Base-by-base conservation (phyloP, 2,113 vertebrate genomes). In the Gasterosteus aculeatus region DNA sequence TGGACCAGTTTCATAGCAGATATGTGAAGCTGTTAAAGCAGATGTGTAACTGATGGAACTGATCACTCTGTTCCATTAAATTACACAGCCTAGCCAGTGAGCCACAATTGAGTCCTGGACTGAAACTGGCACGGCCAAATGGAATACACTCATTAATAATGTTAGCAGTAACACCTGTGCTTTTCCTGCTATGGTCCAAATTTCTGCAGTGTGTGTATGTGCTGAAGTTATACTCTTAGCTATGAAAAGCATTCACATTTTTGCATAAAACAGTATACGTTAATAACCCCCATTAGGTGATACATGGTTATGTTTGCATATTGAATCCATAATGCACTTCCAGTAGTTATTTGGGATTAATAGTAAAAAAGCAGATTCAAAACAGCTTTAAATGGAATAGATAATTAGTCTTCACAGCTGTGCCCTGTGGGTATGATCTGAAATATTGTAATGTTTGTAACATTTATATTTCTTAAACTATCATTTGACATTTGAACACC, bases 91-190 rank as follows among this genome's bases (percentile, higher is more conserved):
- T 15, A 46, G 42, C 62, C 64, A 53, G 31, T 22, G n/a, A 39
- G 58, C 18, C 58, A 19, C 46, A 67, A 46, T 46, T n/a, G n/a
- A 31, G 67, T 57, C 22, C 38, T 44, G 10, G 10, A 44, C 22
- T 57, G 22, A 68, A 54, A n/a, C 49, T 39, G 49, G 42, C 42
- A 54, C 35, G 44, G 26, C 22, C 11, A 57, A 58, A 69, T 69
- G 10, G 16, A 69, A 44, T 57, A 33, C 26, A 58, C 16, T 44
- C 16, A 44, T 31, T 65, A 33, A 65, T 47, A 33, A 33, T 47
- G 62, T 47, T 64, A 29, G 14, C 53, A 29, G 53, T 26, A 56
- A 56, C 53, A 29, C 53, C 53, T 56, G 22, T 26, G 53, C 11
- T 14, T 29, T 29, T 56, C 22, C 3, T 29, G 22, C 53, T 29